A percentile compares a stretch with the other conserved stretches of the same genome.
Conservation (phyloP, 2,888 invertebrate species). For the Dromius quadrimaculatus region DNA sequence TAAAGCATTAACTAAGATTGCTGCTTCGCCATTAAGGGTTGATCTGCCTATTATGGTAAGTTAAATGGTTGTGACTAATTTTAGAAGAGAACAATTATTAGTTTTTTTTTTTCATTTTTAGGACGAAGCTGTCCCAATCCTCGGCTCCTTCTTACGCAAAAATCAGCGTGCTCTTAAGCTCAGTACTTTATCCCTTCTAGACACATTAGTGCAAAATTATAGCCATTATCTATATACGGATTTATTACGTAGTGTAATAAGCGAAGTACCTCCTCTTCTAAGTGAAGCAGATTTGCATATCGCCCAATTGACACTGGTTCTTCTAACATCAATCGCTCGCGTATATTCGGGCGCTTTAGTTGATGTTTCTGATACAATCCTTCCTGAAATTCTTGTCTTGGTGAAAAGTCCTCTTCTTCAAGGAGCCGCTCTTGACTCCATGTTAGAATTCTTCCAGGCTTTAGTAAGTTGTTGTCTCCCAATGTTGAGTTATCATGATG, state of each 20-base stretch:
- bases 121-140: constrained; percentile 89
- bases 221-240: constrained; percentile 74
- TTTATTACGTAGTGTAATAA: constrained; percentile 81
- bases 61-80: no score
- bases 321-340: constrained; percentile 85
- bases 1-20: constrained; percentile 94
- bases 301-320: constrained; percentile 88
- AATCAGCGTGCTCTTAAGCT: constrained; percentile 96
- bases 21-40: constrained; percentile 88
- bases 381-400: constrained; percentile 87
- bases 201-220: constrained; percentile 91
- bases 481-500: constrained; percentile 80
- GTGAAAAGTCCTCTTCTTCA: constrained; percentile 93
- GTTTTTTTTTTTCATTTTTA: constrained; percentile 60
- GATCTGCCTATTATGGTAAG: constrained; percentile 85
- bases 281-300: constrained; percentile 97
- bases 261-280: constrained; percentile 90
- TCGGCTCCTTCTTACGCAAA: constrained; percentile 95
- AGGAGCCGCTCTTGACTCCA: constrained; percentile 91
- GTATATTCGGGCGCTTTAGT: constrained; percentile 83
- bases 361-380: constrained; percentile 78
- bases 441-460: constrained; percentile 92
- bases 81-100: no score
- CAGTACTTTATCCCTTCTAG: constrained; percentile 88
- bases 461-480: constrained; percentile 84